Evolutionary conservation across 2,888 invertebrate species (phyloP).

Genomic region (Acronicta leporina): DNA sequence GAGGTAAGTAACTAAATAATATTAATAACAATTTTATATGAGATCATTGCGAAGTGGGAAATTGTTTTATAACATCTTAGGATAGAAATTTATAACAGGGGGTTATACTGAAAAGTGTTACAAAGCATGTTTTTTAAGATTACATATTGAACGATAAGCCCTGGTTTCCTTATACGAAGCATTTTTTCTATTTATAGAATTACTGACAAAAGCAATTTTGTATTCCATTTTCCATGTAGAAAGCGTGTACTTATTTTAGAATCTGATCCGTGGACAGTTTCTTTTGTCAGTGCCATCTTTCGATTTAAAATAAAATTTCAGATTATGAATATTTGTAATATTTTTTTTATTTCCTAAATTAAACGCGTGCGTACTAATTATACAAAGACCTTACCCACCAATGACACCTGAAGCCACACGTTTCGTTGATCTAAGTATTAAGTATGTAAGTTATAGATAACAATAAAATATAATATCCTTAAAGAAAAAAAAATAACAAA

Average conservation of each 20-base stretch:
- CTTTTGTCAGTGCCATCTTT: conserved; percentile 74
- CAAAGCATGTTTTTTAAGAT: conserved; percentile 51
- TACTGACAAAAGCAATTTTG: conserved; percentile 65
- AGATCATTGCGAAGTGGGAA: conserved; percentile 57
- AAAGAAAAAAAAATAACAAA: conserved; percentile 73
- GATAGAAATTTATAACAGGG: conserved; percentile 54
- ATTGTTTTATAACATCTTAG: conserved; percentile 57
- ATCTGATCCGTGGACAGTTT: conserved; percentile 57
- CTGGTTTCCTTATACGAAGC: conserved; percentile 56
- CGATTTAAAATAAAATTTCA: conserved; percentile 57
- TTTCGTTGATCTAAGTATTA: conserved; percentile 87
- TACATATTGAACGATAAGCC: conserved; percentile 43
- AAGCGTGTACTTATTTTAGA: conserved; percentile 60
- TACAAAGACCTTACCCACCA: conserved; percentile 87
- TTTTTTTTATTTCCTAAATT: conserved; percentile 55
- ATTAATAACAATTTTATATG: conserved; percentile 66
- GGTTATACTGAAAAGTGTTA: conserved; percentile 54
- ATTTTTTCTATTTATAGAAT: conserved; percentile 59
- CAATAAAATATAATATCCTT: conserved; percentile 76
- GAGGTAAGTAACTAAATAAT: conserved; percentile 65
- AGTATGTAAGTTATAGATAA: conserved; percentile 86
- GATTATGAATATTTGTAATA: conserved; percentile 57
- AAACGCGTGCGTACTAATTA: conserved; percentile 76
- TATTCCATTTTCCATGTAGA: conserved; percentile 57
- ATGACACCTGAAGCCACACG: conserved; percentile 86